phyloP scores from a whole-genome alignment of 2,888 invertebrate species.

The Ecliptopera silaceata region DNA sequence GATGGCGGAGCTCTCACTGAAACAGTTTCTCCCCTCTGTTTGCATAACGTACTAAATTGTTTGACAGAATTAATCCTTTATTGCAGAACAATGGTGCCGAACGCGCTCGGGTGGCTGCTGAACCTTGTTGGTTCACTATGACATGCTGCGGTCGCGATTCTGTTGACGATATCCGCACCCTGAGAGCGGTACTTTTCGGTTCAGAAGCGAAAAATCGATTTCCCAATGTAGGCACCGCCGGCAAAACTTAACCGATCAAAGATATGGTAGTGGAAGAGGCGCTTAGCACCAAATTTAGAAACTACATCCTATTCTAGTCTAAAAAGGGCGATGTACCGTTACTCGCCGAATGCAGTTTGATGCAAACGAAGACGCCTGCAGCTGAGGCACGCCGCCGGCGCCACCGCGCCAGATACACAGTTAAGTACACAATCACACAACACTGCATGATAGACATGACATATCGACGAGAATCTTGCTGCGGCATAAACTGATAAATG shows the following conservation, averaged over 20 bases:
- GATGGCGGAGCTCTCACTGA: constrained; percentile 69
- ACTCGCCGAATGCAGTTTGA: constrained; percentile 58
- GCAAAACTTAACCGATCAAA: constrained; percentile 1
- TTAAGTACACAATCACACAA: constrained; percentile 58
- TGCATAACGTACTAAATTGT: constrained; percentile 62
- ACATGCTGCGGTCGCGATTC: constrained; percentile 14
- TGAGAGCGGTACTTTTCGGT: constrained; percentile 20
- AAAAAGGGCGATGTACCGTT: constrained; percentile 67
- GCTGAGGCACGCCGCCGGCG: constrained; percentile 21
- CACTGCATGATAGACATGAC: constrained; percentile 39
- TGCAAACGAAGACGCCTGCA: constrained; percentile 53
- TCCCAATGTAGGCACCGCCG: neutral
- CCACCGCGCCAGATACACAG: constrained; percentile 40
- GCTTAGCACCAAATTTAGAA: constrained; percentile 48
- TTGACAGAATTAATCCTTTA: constrained; percentile 51
- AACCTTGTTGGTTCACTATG: constrained; percentile 20
- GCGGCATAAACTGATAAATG: constrained; percentile 37
- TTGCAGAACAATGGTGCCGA: constrained; percentile 46
- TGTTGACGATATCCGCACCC: constrained; percentile 8
- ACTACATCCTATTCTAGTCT: constrained; percentile 44
- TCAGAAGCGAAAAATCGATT: constrained; percentile 21
- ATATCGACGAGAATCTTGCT: constrained; percentile 49
- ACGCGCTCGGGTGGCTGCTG: constrained; percentile 29
- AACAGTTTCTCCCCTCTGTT: constrained; percentile 73
- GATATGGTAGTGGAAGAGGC: constrained; percentile 12